phyloP scores from a whole-genome alignment of 2,888 invertebrate genomes.

The Plagodis dolabraria region DNA sequence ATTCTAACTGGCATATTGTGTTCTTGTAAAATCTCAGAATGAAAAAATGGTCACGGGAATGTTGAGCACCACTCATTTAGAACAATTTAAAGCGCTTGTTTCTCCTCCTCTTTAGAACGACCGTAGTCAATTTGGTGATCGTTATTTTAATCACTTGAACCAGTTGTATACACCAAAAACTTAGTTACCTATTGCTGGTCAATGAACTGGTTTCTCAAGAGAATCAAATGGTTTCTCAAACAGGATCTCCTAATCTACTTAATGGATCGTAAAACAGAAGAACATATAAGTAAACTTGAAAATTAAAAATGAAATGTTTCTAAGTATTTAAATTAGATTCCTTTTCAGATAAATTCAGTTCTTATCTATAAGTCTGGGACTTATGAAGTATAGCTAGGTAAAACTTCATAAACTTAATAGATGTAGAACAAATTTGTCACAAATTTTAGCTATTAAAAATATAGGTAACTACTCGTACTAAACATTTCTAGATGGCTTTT shows the following conservation, averaged over 20 bases:
- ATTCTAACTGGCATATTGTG: too few species aligned
- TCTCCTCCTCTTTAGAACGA: conserved; percentile 18
- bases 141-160: conserved; percentile 20
- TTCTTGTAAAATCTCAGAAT: too few species aligned
- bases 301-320: too few species aligned
- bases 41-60: background rate
- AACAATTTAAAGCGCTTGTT: conserved; percentile 17
- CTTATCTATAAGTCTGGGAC: too few species aligned
- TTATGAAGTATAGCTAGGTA: too few species aligned
- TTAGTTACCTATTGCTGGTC: conserved; percentile 18
- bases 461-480: too few species aligned
- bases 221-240: conserved; percentile 12
- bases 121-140: conserved; percentile 17
- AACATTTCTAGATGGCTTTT: too few species aligned
- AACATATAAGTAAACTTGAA: background rate
- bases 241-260: conserved; percentile 13
- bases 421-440: too few species aligned
- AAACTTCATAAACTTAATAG: too few species aligned
- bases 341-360: too few species aligned
- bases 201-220: conserved; percentile 25
- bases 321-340: background rate
- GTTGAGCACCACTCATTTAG: conserved; percentile 7
- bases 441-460: too few species aligned
- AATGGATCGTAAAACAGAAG: conserved; percentile 7
- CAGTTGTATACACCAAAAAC: conserved; percentile 12